Evolutionary conservation across 2,113 vertebrate species (phyloP).

Genomic region (Ammodytes marinus): DNA sequence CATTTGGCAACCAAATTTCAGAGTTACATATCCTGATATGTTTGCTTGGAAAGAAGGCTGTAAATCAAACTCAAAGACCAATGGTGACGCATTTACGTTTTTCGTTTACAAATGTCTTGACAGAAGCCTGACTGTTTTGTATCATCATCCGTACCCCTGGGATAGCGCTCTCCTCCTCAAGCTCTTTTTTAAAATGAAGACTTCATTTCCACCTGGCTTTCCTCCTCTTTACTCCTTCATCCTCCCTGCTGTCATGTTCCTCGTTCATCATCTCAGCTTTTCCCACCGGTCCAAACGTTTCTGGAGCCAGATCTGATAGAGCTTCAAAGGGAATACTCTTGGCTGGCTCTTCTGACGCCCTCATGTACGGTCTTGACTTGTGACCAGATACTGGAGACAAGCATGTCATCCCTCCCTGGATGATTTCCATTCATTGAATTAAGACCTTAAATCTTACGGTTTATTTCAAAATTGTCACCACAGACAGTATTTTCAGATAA

Average conservation of each 20-base stretch:
- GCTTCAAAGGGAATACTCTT: conserved; percentile 44
- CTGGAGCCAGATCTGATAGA: conserved; percentile 48
- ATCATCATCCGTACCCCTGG: conserved; percentile 15
- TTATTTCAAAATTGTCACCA: not conserved
- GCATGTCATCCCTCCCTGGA: not conserved
- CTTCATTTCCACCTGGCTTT: conserved; percentile 40
- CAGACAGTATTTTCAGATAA: not conserved
- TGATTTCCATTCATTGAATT: not conserved
- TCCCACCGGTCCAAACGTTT: not conserved
- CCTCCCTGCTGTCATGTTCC: conserved; percentile 57
- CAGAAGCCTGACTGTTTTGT: conserved; percentile 34
- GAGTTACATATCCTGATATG: not conserved
- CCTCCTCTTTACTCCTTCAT: conserved; percentile 31
- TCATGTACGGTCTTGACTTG: conserved; percentile 33
- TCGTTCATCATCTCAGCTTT: conserved; percentile 47
- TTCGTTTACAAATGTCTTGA: conserved; percentile 36
- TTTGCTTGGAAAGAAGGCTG: not conserved
- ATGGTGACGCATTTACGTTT: not conserved
- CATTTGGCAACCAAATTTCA: not conserved
- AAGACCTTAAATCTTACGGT: not conserved
- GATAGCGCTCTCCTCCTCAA: conserved; percentile 14
- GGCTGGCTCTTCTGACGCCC: not conserved
- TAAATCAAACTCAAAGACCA: conserved; percentile 16
- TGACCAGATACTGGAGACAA: not conserved
- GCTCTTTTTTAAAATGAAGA: conserved; percentile 17